Conservation (phyloP, 2,797 vertebrate species). For the Odontamblyopus rebecca region DNA sequence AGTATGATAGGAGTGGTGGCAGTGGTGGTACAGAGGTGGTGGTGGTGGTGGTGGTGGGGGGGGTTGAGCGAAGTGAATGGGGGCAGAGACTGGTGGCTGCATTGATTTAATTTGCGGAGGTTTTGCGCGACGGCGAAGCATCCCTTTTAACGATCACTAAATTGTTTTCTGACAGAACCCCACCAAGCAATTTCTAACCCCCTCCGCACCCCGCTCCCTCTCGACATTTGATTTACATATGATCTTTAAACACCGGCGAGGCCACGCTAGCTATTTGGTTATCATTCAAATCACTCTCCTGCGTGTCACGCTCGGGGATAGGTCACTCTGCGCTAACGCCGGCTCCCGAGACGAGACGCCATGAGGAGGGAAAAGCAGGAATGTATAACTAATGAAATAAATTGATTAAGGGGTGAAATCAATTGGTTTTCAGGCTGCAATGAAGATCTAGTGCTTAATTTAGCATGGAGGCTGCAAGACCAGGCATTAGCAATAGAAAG, state of each 20-base stretch:
- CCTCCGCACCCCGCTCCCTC: conserved; percentile 55
- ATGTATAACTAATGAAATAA: conserved; percentile 96
- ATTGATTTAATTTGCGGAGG: conserved; percentile 83
- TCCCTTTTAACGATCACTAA: conserved; percentile 93
- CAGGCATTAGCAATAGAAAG: conserved; percentile 81
- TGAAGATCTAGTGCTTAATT: conserved; percentile 92
- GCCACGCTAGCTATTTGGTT: conserved; percentile 88
- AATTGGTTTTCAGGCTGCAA: conserved; percentile 87
- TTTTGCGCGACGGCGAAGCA: conserved; percentile 79
- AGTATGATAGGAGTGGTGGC: conserved; percentile 40
- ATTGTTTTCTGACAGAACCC: conserved; percentile 93
- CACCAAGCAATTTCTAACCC: conserved; percentile 80
- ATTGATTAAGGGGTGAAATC: conserved; percentile 92
- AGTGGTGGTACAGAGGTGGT: background rate
- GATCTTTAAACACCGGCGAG: conserved; percentile 92
- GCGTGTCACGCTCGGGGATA: conserved; percentile 84
- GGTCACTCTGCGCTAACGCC: conserved; percentile 79
- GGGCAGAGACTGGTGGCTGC: conserved; percentile 70
- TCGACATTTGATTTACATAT: conserved; percentile 98
- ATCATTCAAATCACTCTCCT: conserved; percentile 89
- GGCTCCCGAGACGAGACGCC: conserved; percentile 65
- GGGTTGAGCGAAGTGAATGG: conserved; percentile 64
- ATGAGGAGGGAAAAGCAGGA: conserved; percentile 73
- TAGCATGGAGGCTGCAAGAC: conserved; percentile 84
- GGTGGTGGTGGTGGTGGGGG: background rate